Base-by-base conservation (phyloP, 2,888 invertebrate genomes). In the Metallyticus violacea region DNA sequence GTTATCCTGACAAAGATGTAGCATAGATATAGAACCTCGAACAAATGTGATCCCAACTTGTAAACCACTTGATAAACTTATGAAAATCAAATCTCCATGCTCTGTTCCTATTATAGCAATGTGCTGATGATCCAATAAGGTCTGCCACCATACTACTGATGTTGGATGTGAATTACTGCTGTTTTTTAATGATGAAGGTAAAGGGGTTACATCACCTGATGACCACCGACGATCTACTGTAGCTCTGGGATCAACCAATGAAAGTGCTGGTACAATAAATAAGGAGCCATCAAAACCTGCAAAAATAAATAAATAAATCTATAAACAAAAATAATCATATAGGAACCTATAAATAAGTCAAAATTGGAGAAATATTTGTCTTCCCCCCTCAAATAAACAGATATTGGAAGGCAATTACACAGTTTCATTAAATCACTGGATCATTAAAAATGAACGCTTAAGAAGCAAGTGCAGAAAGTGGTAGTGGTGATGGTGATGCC, bases 1-100 rank as follows among this genome's bases (percentile, higher is more conserved):
- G 90, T 96, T 95, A 92, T 96, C 96, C 90, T 94, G 94, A 90
- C 96, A 95, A 89, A 97, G 93, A 90, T 95, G 94, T 86, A 97
- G 91, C 88, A 94, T 93, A 85, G 91, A 92, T 87, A 97, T 94
- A 89, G 94, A 92, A 86, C 94, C 95, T 87, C 93, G 92, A 81
- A 97, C 93, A 90, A 93, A 94, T 87, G 95, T 94, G 89, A 94
- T 94, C 62, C 95, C 95, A 86, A 96, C 93, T 90, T 95, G 94
- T 89, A 93, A 93, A 88, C 96, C 95, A 89, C 94, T 94, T 88
- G 95, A 94, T 89, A 97, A 92, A 90, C 96, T 95, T 89, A 97
- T 94, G 90, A 96, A 95, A 89, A 94, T 91, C 88, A 96, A 92
- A 89, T 93, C 93, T 27, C 96, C 96, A 81, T 90, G 89, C 90